Conservation (phyloP, 2,888 invertebrate species). For the Amphipyra berbera region DNA sequence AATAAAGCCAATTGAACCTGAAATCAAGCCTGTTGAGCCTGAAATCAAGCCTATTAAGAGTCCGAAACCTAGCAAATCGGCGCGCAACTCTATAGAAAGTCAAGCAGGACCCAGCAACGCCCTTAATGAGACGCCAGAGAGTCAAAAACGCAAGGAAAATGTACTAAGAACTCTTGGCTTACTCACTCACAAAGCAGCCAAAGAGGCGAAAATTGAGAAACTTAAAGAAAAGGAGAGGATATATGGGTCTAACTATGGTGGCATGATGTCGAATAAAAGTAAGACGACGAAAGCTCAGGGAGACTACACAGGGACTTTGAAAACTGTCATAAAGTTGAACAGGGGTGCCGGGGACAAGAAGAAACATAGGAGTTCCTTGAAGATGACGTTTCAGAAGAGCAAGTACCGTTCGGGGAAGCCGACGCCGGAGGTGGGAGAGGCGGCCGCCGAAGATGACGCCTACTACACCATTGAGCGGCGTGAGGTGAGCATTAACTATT, state of each 20-base stretch:
- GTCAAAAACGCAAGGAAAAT: slow-evolving; percentile 92
- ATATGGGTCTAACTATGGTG: slow-evolving; percentile 62
- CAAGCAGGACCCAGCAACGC: slow-evolving; percentile 80
- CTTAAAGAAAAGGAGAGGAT: slow-evolving; percentile 86
- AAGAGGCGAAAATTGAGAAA: slow-evolving; percentile 91
- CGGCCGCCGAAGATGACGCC: slow-evolving; percentile 77
- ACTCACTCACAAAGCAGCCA: slow-evolving; percentile 93
- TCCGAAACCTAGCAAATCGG: slow-evolving; percentile 53
- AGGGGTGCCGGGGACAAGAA: slow-evolving; percentile 90
- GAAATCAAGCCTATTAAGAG: slow-evolving; percentile 55
- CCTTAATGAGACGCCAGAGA: slow-evolving; percentile 90
- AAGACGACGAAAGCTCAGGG: slow-evolving; percentile 77
- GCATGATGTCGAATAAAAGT: slow-evolving; percentile 71
- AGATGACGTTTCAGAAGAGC: slow-evolving; percentile 94
- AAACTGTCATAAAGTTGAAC: slow-evolving; percentile 95
- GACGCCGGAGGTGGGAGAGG: slow-evolving; percentile 79
- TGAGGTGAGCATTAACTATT: slow-evolving; percentile 78
- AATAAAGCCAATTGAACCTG: slow-evolving; percentile 11
- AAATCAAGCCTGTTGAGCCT: slow-evolving; percentile 28
- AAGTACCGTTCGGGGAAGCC: slow-evolving; percentile 91
- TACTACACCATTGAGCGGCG: slow-evolving; percentile 92
- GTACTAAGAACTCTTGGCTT: slow-evolving; percentile 93
- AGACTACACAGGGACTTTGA: slow-evolving; percentile 94
- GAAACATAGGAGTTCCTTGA: slow-evolving; percentile 92
- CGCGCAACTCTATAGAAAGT: slow-evolving; percentile 54